A percentile compares a stretch with the other conserved stretches of the same genome.
Evolutionary conservation across 2,797 vertebrate genomes (phyloP).

Genomic region (Pelodytes ibericus): DNA sequence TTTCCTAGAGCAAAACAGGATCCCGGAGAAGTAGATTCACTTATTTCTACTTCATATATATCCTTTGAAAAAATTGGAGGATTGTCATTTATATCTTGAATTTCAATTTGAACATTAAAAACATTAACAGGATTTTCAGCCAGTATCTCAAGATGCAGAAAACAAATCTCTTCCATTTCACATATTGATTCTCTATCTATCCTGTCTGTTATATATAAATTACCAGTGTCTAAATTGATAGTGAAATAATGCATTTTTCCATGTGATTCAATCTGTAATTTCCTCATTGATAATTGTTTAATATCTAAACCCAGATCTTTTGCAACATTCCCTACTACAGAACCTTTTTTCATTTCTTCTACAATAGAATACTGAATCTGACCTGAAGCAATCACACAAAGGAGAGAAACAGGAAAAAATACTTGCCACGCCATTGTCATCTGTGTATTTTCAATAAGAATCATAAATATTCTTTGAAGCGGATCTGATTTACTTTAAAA

Average conservation of each 20-base stretch:
- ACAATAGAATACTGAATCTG: conserved; percentile 71
- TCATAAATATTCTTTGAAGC: conserved; percentile 69
- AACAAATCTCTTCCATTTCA: conserved; percentile 57
- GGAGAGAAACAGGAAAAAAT: conserved; percentile 62
- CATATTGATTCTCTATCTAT: conserved; percentile 75
- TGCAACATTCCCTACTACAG: conserved; percentile 71
- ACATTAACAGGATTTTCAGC: conserved; percentile 75
- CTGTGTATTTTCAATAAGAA: conserved; percentile 75
- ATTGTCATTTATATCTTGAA: conserved; percentile 77
- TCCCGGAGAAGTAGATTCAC: conserved; percentile 63
- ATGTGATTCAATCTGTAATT: conserved; percentile 70
- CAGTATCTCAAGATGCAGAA: conserved; percentile 72
- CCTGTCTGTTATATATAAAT: conserved; percentile 68
- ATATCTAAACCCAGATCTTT: conserved; percentile 69
- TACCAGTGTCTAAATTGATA: conserved; percentile 70
- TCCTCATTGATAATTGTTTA: conserved; percentile 65
- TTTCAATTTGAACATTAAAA: conserved; percentile 66
- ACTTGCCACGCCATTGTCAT: conserved; percentile 77
- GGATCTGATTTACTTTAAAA: conserved; percentile 60
- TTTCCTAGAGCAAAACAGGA: conserved; percentile 63
- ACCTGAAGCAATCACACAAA: conserved; percentile 56
- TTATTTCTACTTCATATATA: conserved; percentile 65
- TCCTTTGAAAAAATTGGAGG: conserved; percentile 68
- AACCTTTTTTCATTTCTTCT: conserved; percentile 71
- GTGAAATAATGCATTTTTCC: conserved; percentile 67